Base-by-base conservation (phyloP, 2,113 vertebrate genomes). In the Hepsetus odoe region DNA sequence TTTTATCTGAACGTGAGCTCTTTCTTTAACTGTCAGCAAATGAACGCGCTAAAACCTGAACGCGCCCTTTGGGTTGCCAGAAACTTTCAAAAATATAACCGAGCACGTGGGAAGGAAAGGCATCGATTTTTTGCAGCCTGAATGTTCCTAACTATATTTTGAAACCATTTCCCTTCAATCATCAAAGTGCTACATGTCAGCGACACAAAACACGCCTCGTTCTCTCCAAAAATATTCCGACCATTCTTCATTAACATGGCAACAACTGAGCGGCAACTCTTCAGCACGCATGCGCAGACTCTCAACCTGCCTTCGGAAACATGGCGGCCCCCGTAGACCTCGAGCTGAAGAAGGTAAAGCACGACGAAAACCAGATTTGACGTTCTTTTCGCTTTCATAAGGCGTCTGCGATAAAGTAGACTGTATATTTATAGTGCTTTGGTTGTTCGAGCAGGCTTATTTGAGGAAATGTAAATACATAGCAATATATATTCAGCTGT, bases 311-410 rank as follows among this genome's bases (percentile, higher is more conserved):
- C 72, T 55, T 64, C 22, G 40, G 2, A 40, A 91, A 87, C 62
- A 93, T 93, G 92, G 89, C 92, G 18, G 83, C 89, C 40, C 89
- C 92, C 80, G 78, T 93, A 58, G 92, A 93, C 35, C 76, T 92
- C 55, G 92, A 93, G 82, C 82, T 93, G 24, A 93, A 93, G 66
- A 93, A 92, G 92, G 92, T 93, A 87, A 80, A 79, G 4, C 2
- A 2, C 20, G 35, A n/a, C 53, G 26, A 55, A 76, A 18, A 12
- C 9, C 14, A 40, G 16, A 30, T 61, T 4, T 49, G 6, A 0
- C 1, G n/a, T 13, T 3, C 13, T 16, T 33, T 18, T 2, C 2
- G 20, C 3, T 16, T 16, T 46, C 18, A 16, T 49, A 49, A 20
- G 5, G 1, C 20, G 5, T 20, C 16, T 1, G 2, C 18, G 12